These are phyloP conservation scores for Phaenicophaeus curvirostris DNA, from an alignment of 2,797 vertebrate genomes.

Conservation along the genomic window DNA sequence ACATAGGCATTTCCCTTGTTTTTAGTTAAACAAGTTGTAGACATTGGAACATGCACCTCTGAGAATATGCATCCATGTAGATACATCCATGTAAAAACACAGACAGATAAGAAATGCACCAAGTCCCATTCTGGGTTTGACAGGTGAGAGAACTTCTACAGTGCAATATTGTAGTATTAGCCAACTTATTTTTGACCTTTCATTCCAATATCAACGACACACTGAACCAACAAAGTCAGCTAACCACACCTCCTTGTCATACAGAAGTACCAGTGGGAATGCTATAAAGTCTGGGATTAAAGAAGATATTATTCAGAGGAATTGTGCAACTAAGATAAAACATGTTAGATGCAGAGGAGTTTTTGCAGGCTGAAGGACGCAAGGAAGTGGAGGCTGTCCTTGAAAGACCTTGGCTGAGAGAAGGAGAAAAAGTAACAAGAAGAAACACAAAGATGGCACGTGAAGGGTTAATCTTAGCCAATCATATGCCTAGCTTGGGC, in stretches of 20 bases:
- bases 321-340: background rate
- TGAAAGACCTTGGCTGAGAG: too few relatives aligned
- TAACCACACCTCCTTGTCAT: accelerated
- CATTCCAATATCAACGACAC: background rate
- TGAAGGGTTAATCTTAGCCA: too few relatives aligned
- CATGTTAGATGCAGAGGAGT: background rate
- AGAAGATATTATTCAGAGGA: background rate
- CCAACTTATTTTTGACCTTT: background rate
- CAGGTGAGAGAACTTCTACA: background rate
- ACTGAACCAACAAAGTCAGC: background rate
- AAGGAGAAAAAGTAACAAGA: too few relatives aligned
- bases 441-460: too few relatives aligned
- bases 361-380: too few relatives aligned
- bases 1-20: too few relatives aligned
- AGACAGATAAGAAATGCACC: background rate
- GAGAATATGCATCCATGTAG: background rate
- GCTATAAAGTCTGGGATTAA: background rate
- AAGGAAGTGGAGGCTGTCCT: too few relatives aligned
- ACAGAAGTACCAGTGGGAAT: background rate
- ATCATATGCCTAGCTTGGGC: too few relatives aligned
- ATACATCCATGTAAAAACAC: background rate
- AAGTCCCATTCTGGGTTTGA: background rate
- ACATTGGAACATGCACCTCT: background rate
- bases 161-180: background rate
- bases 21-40: background rate